Base-by-base conservation (phyloP, 2,888 invertebrate genomes). In the Cantharis rustica region DNA sequence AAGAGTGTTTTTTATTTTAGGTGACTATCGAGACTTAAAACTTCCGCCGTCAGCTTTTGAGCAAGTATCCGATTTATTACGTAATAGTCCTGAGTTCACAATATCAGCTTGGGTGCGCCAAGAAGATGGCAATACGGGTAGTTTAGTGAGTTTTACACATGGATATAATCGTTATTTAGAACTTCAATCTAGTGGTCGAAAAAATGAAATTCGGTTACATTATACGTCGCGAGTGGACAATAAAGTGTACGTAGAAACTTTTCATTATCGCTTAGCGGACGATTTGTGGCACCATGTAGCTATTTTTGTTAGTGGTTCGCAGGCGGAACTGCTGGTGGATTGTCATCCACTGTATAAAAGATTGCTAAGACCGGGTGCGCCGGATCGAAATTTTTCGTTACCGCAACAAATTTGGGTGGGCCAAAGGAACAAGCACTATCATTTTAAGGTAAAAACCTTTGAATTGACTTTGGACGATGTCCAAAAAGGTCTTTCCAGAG, bases 211-310 rank as follows among this genome's bases (percentile, higher is more conserved):
- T 86, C 93, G 96, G 83, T 91, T 96, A 87, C 95, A 95, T 89
- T 96, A 95, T 89, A 93, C 93, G 88, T 92, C 93, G 84, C 91
- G 91, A 81, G 91, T 92, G 81, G 90, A 91, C 85, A 90, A 91
- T 75, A 88, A 88, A 83, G 91, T 93, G 84, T 93, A 93, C 87
- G 93, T 95, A 84, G 96, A 96, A 91, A 93, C 95, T 86, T 96
- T 97, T 91, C 95, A 95, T 84, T 95, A 94, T 90, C 93, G 94
- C 85, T 90, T 97, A 87, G 96, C 95, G 82, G 96, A 96, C 90
- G 94, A 94, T 88, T 91, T 92, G 86, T 97, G 96, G 96, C 96
- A 97, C 90, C 93, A 93, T 84, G 90, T 96, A 86, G 95, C 96
- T 85, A 90, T 97, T 83, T 93, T 94, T 85, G 93, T 96, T 86